These are phyloP conservation scores for Meloe dianella DNA, from an alignment of 2,888 invertebrate genomes.

Conservation along the genomic window DNA sequence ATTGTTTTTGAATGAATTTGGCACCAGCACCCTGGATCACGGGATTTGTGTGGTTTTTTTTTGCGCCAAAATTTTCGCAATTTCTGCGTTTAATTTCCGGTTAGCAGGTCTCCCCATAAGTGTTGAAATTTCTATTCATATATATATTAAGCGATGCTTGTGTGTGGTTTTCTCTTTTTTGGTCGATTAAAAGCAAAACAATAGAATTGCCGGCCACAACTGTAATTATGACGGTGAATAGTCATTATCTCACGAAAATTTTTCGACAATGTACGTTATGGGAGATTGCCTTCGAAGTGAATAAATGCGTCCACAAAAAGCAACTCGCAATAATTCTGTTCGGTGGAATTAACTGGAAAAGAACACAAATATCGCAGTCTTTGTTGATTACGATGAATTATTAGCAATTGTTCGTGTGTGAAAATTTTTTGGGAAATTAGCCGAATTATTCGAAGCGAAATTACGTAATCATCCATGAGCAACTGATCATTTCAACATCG, in stretches of 20 bases:
- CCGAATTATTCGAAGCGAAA: not conserved
- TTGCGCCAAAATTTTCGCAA: no score
- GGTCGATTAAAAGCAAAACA: not conserved
- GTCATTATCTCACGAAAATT: slow-evolving; percentile 33
- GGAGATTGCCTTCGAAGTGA: slow-evolving; percentile 29
- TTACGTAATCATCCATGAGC: not conserved
- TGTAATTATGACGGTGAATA: not conserved
- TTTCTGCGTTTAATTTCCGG: no score
- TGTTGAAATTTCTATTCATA: no score
- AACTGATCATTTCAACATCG: not conserved
- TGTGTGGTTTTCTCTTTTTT: no score
- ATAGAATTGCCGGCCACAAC: not conserved
- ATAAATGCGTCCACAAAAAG: slow-evolving; percentile 9
- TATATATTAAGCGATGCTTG: no score
- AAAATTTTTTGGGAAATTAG: not conserved
- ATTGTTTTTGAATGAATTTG: not conserved
- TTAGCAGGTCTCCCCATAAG: no score
- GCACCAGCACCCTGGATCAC: not conserved
- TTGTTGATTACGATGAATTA: slow-evolving; percentile 16
- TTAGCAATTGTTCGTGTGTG: not conserved
- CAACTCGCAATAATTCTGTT: not conserved
- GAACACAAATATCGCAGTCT: not conserved
- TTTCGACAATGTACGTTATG: slow-evolving; percentile 34
- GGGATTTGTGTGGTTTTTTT: no score
- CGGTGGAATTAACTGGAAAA: not conserved